Evolutionary conservation across 2,797 vertebrate genomes (phyloP), one percentile per base, ranked within the genome.

Genomic region (Mormyrops boulengeri): DNA sequence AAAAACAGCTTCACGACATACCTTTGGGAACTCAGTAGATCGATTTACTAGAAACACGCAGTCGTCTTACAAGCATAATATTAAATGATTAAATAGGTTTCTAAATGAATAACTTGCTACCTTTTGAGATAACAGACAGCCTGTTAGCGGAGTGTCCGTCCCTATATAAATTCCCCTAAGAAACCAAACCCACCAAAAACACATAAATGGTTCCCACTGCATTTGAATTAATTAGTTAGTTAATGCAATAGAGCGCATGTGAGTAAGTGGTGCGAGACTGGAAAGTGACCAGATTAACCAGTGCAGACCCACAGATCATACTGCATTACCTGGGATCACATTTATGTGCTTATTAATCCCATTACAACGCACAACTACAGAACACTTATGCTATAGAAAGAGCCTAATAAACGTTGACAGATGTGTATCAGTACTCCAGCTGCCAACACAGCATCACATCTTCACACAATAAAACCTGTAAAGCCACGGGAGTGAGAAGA

Each of bases 401-500:
- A 69, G 26, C 62, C 9, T 30, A 69, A 69, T 69, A 69, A 69
- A 34, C 34, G 26, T 12, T 30, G 62, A 69, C 26, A 30, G 62
- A 69, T 69, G 26, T 69, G 62, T 14, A 69, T 69, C 26, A 4
- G 0, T 69, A 30, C 62, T 69, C 62, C 62, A 69, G 6, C 0
- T 26, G 60, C 26, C 60, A 62, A 62, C 60, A 11, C 22, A 26
- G 60, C 22, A 26, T 62, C 22, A 3, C 8, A 26, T 62, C 60
- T 62, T 26, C 60, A 66, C 26, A 66, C 26, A 66, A 66, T 66
- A 66, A 66, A 30, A 30, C 62, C 62, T 30, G 62, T 66, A 66
- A 66, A 66, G 22, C 11, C 62, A 30, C 94, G 93, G 93, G 93
- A 57, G 90, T 88, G 41, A 17, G 62, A 66, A 26, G 26, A 30